A percentile compares a stretch with the other conserved stretches of the same genome.
Evolutionary conservation across 2,888 invertebrate species (phyloP).

Genomic region (Eupithecia tripunctaria): DNA sequence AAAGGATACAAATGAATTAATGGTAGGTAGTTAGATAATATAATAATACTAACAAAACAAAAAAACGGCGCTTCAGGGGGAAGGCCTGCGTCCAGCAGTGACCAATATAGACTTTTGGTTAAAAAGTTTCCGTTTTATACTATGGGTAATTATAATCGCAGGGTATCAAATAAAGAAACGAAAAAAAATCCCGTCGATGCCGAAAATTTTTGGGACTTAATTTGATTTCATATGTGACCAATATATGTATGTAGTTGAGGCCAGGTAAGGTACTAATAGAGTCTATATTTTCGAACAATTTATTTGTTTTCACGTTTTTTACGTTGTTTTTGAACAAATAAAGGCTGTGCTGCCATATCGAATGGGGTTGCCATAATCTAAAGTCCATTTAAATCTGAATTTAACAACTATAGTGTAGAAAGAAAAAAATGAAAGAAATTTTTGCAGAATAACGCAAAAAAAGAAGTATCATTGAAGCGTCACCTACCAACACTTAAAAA

Average conservation of each 20-base stretch:
- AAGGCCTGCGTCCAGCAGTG: no score
- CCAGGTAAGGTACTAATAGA: background rate
- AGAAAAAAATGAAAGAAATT: background rate
- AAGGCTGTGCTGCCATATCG: background rate
- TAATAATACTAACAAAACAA: background rate
- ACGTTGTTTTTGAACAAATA: no score
- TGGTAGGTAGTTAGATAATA: background rate
- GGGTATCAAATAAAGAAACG: no score
- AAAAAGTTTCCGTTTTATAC: no score
- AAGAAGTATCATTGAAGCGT: conserved; percentile 19
- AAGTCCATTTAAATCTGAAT: background rate
- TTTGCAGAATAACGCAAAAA: background rate
- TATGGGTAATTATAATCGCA: no score
- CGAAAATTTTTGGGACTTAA: no score
- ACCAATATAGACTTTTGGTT: no score
- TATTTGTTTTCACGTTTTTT: background rate
- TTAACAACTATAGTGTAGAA: background rate
- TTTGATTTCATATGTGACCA: no score
- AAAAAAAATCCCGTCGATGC: no score
- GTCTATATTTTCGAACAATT: background rate
- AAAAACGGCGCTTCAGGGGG: no score
- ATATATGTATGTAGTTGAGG: no score
- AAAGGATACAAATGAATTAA: no score
- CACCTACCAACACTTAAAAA: conserved; percentile 32
- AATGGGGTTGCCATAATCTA: background rate